These are phyloP conservation scores for Pyxicephalus adspersus DNA, from an alignment of 2,113 vertebrate species.

Conservation along the genomic window DNA sequence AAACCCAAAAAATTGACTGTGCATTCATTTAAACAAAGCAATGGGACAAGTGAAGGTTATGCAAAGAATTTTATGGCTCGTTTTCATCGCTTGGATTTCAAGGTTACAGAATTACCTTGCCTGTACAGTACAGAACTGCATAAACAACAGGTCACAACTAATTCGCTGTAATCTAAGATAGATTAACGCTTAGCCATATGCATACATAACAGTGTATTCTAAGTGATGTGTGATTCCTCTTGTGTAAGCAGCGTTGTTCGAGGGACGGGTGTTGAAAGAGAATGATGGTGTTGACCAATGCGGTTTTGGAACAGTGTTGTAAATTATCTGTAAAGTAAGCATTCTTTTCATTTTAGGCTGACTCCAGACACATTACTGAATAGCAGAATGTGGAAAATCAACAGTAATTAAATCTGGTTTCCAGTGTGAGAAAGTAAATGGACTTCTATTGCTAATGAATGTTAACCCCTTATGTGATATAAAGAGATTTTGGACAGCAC, in stretches of 20 bases:
- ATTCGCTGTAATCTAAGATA: neutral
- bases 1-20: no score
- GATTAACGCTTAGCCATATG: neutral
- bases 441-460: neutral
- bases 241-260: neutral
- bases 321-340: neutral
- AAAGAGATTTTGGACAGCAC: no score
- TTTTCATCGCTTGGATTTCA: no score
- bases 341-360: neutral
- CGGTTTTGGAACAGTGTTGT: neutral
- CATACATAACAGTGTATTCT: neutral
- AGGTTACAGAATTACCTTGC: no score
- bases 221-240: neutral
- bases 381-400: conserved; percentile 2
- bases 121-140: no score
- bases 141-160: neutral
- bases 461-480: no score
- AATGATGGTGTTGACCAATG: neutral
- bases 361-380: conserved; percentile 3
- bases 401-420: conserved; percentile 2
- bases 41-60: no score
- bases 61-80: no score
- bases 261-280: conserved; percentile 13
- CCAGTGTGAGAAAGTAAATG: conserved; percentile 4
- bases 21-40: no score